phyloP scores from a whole-genome alignment of 2,797 vertebrate genomes.

The Bufotes viridis region DNA sequence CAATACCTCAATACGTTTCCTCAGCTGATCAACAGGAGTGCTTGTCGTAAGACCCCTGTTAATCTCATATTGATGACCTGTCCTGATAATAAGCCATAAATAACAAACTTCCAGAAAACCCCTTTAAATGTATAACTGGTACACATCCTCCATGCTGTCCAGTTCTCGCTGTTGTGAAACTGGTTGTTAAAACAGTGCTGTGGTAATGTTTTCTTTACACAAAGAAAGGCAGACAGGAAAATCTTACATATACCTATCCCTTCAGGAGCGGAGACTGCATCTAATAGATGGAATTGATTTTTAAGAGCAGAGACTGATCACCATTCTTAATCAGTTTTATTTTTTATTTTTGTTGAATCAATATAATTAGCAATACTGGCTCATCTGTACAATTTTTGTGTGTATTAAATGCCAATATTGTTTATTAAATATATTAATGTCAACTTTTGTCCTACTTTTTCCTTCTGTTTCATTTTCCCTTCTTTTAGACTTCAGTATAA shows the following conservation, averaged over 20 bases:
- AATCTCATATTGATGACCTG: too few relatives aligned
- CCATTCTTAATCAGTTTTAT: background rate
- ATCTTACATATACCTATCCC: background rate
- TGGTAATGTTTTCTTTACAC: background rate
- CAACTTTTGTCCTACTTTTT: background rate
- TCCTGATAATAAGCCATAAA: too few relatives aligned
- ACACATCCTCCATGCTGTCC: background rate
- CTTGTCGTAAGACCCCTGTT: too few relatives aligned
- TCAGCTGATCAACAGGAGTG: too few relatives aligned
- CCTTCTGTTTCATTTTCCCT: background rate
- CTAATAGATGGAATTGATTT: background rate
- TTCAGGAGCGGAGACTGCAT: background rate
- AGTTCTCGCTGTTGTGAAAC: background rate
- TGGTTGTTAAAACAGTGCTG: background rate
- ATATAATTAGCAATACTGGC: constrained; percentile 16
- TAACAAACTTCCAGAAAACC: too few relatives aligned
- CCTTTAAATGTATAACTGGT: background rate
- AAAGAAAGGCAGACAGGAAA: background rate
- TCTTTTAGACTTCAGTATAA: too few relatives aligned
- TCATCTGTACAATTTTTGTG: background rate
- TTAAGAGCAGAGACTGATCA: too few relatives aligned
- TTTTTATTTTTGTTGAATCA: background rate
- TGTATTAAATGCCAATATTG: constrained; percentile 3
- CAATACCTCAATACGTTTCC: too few relatives aligned
- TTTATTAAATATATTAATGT: constrained; percentile 12